Evolutionary conservation across 2,888 invertebrate species (phyloP), one percentile per base, ranked within the genome.

Genomic region (Orchesella flavescens): DNA sequence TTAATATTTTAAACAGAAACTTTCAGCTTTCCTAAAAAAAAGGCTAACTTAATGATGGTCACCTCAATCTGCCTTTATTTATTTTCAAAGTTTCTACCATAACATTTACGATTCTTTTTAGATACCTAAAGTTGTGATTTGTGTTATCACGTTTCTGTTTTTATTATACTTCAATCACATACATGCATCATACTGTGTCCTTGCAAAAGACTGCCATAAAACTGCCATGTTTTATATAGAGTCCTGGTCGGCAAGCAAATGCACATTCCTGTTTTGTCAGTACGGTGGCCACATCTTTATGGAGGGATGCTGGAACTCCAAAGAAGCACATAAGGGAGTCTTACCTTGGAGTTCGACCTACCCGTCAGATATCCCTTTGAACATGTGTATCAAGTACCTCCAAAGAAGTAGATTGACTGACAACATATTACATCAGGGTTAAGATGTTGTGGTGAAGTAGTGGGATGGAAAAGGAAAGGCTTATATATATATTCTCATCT

Each of bases 291-390:
- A 80, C 72, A 80, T 80, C 72, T 63, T 73, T 44, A 46, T 65
- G 79, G 72, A 61, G 72, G 65, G 72, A 24, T 65, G 61, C 79
- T 78, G 79, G 79, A 80, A 80, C 79, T 72, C 79, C 79, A 78
- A 61, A 71, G 69, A 49, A n/a, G 78, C 19, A n/a, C 13, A 21
- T 12, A 59, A 34, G 19, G 66, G 17, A 68, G 49, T 34, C 61
- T 77, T 77, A 68, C 61, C 71, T 71, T 69, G 77, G 61, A 49
- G 71, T 61, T 19, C 68, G 61, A 78, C 78, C 78, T 63, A 78
- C 77, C 57, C 19, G 68, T 46, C 66, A 17, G 69, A 43, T 34
- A 53, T 53, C n/a, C 15, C 4, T 24, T 15, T 53, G 53, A 59
- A 59, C 17, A 23, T 9, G 17, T n/a, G 57, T 57, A 57, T 57